Percentiles rank a stretch among this genome's conserved stretches.
phyloP scores from a whole-genome alignment of 2,797 vertebrate species.

The Neopelma chrysocephalum region DNA sequence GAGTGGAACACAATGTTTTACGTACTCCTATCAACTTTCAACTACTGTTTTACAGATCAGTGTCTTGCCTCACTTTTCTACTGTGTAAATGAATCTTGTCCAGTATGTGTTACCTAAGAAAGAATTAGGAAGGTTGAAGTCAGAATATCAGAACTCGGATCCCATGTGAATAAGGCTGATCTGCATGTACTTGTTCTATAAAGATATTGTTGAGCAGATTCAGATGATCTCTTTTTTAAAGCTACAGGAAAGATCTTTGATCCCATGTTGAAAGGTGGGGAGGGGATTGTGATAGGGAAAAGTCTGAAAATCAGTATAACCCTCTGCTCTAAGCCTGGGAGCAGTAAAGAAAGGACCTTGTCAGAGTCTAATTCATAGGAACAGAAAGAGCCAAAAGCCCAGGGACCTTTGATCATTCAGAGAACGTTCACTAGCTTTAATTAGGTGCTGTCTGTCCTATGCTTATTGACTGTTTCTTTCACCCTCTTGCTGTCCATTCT shows the following conservation, averaged over 20 bases:
- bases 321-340: neutral
- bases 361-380: neutral
- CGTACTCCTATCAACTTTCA: neutral
- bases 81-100: neutral
- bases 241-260: neutral
- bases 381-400: neutral
- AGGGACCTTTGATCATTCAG: constrained; percentile 40
- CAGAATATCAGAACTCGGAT: neutral
- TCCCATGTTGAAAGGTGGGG: neutral
- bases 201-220: neutral
- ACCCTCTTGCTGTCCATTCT: neutral
- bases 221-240: neutral
- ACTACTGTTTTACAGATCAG: neutral
- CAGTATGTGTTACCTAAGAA: neutral
- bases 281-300: neutral
- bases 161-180: neutral
- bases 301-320: neutral
- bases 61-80: neutral
- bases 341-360: neutral
- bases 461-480: neutral
- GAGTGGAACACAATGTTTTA: neutral
- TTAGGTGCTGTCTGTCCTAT: neutral
- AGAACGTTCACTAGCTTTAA: neutral
- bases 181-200: neutral
- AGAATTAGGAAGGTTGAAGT: neutral